A percentile compares a stretch with the other conserved stretches of the same genome.
Conservation (phyloP, 2,113 vertebrate species). For the Aldabrachelys gigantea region DNA sequence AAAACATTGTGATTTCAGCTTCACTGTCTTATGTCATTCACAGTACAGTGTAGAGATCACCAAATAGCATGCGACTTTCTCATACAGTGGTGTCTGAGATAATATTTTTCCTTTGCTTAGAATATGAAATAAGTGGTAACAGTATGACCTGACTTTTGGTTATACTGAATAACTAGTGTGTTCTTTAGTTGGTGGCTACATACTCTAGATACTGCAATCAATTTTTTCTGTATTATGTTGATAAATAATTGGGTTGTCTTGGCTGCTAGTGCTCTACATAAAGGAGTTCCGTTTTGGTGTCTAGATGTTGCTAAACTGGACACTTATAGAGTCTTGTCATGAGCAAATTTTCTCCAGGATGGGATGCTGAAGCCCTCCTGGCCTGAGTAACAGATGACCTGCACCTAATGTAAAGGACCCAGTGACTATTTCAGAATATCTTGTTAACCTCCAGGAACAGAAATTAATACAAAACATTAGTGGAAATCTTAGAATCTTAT, state of each 20-base stretch:
- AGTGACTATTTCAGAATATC: not conserved
- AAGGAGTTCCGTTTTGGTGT: not conserved
- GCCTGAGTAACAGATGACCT: accelerated
- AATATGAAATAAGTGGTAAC: not conserved
- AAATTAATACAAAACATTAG: accelerated
- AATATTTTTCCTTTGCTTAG: not conserved
- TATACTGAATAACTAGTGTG: not conserved
- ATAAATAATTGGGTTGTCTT: accelerated
- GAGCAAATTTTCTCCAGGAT: not conserved
- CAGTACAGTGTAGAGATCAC: accelerated
- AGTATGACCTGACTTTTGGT: not conserved
- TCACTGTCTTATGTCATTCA: accelerated
- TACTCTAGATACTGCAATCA: accelerated
- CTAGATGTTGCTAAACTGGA: accelerated
- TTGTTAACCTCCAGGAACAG: not conserved
- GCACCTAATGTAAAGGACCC: not conserved
- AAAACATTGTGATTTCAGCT: not conserved
- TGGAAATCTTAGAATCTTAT: not conserved
- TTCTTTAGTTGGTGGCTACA: not conserved
- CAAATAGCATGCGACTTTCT: not conserved
- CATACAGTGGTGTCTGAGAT: not conserved
- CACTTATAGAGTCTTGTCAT: accelerated
- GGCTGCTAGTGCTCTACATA: not conserved
- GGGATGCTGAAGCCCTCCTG: not conserved
- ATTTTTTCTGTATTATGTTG: accelerated